Conservation (phyloP, 2,797 vertebrate species). For the Chaunax sp. region DNA sequence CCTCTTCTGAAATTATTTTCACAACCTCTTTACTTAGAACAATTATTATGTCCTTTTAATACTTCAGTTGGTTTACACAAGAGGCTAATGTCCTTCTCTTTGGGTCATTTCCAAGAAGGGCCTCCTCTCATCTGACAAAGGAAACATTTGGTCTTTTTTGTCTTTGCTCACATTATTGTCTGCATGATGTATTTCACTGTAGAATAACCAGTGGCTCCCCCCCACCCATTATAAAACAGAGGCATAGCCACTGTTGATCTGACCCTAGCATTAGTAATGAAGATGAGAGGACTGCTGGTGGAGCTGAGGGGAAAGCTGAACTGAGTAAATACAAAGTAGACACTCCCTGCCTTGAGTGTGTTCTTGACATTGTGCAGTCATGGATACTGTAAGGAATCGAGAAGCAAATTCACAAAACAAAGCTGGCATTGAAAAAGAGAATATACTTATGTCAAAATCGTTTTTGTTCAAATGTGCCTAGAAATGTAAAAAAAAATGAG, state of each 20-base stretch:
- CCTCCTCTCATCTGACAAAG: conserved; percentile 34
- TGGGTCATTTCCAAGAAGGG: not conserved
- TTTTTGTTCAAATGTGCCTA: too few species aligned
- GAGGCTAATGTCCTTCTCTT: conserved; percentile 21
- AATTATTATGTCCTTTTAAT: conserved; percentile 17
- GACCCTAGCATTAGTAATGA: not conserved
- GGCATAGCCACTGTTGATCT: not conserved
- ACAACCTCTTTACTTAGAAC: not conserved
- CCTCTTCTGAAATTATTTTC: conserved; percentile 3
- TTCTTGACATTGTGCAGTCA: not conserved
- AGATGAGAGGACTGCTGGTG: not conserved
- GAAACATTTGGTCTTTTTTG: not conserved
- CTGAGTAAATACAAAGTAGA: not conserved
- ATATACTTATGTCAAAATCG: not conserved
- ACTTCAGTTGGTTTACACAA: conserved; percentile 19
- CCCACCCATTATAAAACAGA: conserved; percentile 1
- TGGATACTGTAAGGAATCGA: not conserved
- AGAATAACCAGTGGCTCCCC: not conserved
- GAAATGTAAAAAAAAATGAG: not conserved
- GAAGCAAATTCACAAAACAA: not conserved
- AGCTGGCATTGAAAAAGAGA: not conserved
- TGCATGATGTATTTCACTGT: not conserved
- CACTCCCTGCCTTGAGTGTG: not conserved
- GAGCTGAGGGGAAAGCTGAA: not conserved
- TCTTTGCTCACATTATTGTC: not conserved